Evolutionary conservation across 2,797 vertebrate species (phyloP).

Genomic region (Microctenopoma steveboyesi): DNA sequence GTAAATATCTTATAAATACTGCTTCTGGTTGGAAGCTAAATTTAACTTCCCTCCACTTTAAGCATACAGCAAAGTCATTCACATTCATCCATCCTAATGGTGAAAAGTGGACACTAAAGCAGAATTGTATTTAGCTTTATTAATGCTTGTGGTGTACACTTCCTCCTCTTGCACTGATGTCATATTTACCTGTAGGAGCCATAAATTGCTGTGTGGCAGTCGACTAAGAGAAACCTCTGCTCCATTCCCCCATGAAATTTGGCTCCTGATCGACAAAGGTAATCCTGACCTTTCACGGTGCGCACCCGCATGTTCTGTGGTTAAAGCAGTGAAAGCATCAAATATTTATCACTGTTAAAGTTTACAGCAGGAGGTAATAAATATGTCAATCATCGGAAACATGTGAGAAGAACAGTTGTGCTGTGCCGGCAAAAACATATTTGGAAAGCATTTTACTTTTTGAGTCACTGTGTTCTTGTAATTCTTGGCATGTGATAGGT

Average conservation of each 20-base stretch:
- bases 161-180: neutral
- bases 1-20: neutral
- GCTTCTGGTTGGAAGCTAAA: neutral
- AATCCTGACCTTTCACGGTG: constrained; percentile 94
- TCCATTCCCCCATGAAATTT: constrained; percentile 95
- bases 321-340: constrained; percentile 50
- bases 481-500: constrained; percentile 28
- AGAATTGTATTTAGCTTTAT: neutral
- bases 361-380: constrained; percentile 7
- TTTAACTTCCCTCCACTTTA: neutral
- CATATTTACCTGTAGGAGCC: constrained; percentile 95
- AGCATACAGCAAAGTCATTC: neutral
- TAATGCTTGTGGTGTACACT: constrained; percentile 12
- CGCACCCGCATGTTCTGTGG: constrained; percentile 95
- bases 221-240: constrained; percentile 93
- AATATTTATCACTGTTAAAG: constrained; percentile 2
- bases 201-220: constrained; percentile 93
- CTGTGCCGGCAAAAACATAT: neutral
- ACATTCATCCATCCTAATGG: constrained; percentile 1
- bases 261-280: constrained; percentile 92
- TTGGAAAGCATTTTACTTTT: neutral
- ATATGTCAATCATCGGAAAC: constrained; percentile 9
- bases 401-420: neutral
- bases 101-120: constrained; percentile 18
- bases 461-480: neutral